Base-by-base conservation (phyloP, 2,888 invertebrate species). In the Diaperis boleti region DNA sequence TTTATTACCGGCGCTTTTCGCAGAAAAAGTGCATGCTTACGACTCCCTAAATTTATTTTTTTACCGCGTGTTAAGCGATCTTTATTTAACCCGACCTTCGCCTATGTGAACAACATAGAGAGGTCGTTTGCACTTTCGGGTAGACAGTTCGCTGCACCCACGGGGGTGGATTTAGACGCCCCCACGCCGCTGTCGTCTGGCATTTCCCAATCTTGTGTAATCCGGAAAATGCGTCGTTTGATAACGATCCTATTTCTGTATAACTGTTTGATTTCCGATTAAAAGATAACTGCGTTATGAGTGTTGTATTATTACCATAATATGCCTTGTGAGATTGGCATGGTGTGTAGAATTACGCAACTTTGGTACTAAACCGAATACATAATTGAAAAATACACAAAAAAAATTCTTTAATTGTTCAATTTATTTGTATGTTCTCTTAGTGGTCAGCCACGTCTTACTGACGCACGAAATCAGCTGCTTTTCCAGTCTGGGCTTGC, bases 31-130 rank as follows among this genome's bases (percentile, higher is more conserved):
- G 56, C 44, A 56, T 54, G 42, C 41, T 42, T 49, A 49, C 49
- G 35, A 33, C 22, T 49, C 35, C 49, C 31, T 54, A 54, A 42
- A 41, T 54, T 41, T 54, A 42, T 54, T 54, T 54, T 52, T 45
- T 54, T 39, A 8, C 15, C 42, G 22, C 50, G 39, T 54, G 54
- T 41, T 29, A 42, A 41, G 11, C 42, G 54, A 54, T 54, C 39
- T 55, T 61, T 61, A 61, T 61, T 55, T 22, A 55, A 45, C 14
- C 26, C 54, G 55, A 52, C 61, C 61, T 61, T 61, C 61, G 33
- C 31, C 42, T 31, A 15, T 39, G 61, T 61, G 61, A 61, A 61
- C 41, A 61, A 61, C 55, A 61, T 22, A 7, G 55, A 11, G 61
- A 61, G 61, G 61, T 61, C 61, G 44, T 55, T 61, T 61, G 55